Percentiles rank a stretch among this genome's conserved stretches.
phyloP scores from a whole-genome alignment of 2,888 invertebrate genomes.

The Cheilosia vulpina region DNA sequence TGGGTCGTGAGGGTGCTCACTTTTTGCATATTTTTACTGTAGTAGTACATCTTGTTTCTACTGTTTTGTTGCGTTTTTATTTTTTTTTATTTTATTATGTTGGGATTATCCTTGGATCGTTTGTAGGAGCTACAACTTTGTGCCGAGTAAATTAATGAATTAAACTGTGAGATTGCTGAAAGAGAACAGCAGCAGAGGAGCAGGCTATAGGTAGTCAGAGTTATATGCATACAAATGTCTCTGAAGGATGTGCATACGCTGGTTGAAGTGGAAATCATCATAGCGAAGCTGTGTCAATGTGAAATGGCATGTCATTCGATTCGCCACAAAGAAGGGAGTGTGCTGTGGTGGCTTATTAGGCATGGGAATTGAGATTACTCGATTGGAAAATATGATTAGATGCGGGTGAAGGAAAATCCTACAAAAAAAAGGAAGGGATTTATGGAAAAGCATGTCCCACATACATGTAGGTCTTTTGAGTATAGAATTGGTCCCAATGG shows the following conservation, averaged over 20 bases:
- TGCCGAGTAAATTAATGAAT: conserved; percentile 49
- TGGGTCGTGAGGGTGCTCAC: conserved; percentile 17
- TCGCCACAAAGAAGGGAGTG: conserved; percentile 10
- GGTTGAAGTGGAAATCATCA: conserved; percentile 4
- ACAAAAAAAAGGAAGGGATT: neutral
- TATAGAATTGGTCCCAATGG: too few species aligned
- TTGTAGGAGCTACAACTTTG: conserved; percentile 26
- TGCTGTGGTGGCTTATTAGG: conserved; percentile 12
- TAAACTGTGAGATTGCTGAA: conserved; percentile 42
- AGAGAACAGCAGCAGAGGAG: neutral
- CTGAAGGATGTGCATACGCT: conserved; percentile 1
- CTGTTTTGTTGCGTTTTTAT: conserved; percentile 40
- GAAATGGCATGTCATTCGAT: conserved; percentile 31
- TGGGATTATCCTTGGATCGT: conserved; percentile 35
- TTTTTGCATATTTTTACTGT: neutral
- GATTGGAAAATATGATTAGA: conserved; percentile 6
- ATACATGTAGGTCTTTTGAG: too few species aligned
- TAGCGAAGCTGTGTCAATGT: conserved; percentile 8
- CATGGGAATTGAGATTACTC: conserved; percentile 9
- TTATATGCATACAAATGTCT: neutral
- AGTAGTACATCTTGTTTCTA: neutral
- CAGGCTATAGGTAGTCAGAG: too few species aligned
- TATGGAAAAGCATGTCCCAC: too few species aligned
- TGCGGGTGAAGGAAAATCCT: neutral
- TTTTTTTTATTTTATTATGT: conserved; percentile 38